These are phyloP conservation scores for Calliphora vomitoria DNA, from an alignment of 2,888 invertebrate species.

Conservation along the genomic window DNA sequence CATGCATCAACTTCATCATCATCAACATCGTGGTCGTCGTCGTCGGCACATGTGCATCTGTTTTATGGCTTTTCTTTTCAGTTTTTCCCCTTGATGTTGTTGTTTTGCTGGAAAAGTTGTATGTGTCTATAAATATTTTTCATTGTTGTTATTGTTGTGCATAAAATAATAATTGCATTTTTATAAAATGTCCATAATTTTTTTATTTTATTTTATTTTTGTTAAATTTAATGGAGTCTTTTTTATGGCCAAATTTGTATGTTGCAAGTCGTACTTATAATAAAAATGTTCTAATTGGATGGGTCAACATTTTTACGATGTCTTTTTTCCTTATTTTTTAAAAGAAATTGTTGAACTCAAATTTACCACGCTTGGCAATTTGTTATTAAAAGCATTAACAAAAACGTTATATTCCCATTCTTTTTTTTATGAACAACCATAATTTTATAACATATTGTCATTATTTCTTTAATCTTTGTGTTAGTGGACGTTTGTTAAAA, in stretches of 20 bases:
- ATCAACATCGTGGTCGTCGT: not conserved
- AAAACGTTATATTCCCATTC: too few relatives aligned
- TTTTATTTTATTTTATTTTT: not conserved
- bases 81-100: not conserved
- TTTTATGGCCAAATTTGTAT: slow-evolving; percentile 8
- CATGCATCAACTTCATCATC: slow-evolving; percentile 6
- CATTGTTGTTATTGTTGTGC: not conserved
- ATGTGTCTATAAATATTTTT: not conserved
- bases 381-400: too few relatives aligned
- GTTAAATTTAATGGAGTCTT: not conserved
- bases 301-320: not conserved
- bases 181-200: slow-evolving; percentile 1
- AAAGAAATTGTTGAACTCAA: too few relatives aligned
- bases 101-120: slow-evolving; percentile 2
- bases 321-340: not conserved
- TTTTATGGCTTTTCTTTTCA: slow-evolving; percentile 14
- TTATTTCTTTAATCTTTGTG: too few relatives aligned
- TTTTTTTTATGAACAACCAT: too few relatives aligned
- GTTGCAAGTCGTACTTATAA: not conserved
- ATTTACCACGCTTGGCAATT: too few relatives aligned
- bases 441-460: too few relatives aligned
- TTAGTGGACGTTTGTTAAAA: too few relatives aligned
- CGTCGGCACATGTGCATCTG: slow-evolving; percentile 38
- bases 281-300: slow-evolving; percentile 1
- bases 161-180: slow-evolving; percentile 2